Conservation (phyloP, 2,113 vertebrate species). For the Serinus canaria region DNA sequence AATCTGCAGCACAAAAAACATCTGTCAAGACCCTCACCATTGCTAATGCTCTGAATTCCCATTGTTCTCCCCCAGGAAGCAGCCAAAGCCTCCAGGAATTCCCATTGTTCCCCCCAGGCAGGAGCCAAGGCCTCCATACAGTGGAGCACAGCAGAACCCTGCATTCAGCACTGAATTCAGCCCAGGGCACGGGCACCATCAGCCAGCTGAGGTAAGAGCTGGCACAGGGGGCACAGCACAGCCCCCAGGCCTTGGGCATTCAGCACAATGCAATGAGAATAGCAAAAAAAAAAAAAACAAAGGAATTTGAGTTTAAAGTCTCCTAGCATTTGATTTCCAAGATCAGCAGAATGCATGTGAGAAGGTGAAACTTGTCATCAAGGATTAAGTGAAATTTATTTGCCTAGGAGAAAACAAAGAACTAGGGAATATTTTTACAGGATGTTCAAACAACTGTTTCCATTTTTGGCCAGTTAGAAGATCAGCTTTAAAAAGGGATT, state of each 20-base stretch:
- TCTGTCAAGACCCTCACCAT: neutral
- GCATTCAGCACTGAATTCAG: neutral
- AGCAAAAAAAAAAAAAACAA: neutral
- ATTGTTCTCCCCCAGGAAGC: neutral
- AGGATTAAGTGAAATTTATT: neutral
- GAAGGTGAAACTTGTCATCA: neutral
- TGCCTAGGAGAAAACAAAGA: neutral
- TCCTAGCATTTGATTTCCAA: neutral
- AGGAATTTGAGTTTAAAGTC: neutral
- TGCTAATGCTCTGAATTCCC: neutral
- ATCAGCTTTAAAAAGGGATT: neutral
- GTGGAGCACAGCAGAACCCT: neutral
- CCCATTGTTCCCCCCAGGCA: neutral
- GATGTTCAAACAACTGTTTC: neutral
- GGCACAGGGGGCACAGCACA: neutral
- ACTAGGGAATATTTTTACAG: neutral
- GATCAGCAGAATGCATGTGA: neutral
- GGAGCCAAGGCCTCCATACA: neutral
- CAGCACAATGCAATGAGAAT: neutral
- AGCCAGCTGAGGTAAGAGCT: neutral
- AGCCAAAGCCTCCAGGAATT: neutral
- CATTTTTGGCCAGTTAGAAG: neutral
- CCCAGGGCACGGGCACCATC: fast-evolving
- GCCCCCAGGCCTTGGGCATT: neutral
- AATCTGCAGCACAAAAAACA: neutral